Conservation (phyloP, 2,888 invertebrate species). For the Andrena chrysosceles region DNA sequence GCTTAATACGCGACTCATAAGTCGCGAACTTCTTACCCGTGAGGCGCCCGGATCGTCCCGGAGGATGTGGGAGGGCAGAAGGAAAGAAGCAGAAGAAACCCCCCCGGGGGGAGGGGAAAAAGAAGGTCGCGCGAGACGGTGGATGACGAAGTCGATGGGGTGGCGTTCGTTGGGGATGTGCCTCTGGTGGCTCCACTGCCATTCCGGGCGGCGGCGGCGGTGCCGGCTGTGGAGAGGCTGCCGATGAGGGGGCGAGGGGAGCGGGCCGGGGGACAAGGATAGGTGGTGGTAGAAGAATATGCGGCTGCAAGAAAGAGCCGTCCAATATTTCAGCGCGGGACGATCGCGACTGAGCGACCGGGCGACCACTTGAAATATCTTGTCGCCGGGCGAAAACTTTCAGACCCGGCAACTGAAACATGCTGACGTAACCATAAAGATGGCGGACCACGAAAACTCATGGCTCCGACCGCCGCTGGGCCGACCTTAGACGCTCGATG, state of each 20-base stretch:
- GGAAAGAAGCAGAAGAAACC: constrained; percentile 53
- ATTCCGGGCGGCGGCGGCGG: constrained; percentile 2
- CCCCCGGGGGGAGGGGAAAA: constrained; percentile 37
- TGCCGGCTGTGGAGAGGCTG: constrained; percentile 40
- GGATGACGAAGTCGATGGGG: constrained; percentile 66
- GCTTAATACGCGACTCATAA: constrained; percentile 82
- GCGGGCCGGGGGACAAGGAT: constrained; percentile 34
- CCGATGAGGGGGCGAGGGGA: constrained; percentile 50
- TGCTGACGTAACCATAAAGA: constrained; percentile 85
- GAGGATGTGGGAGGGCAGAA: constrained; percentile 33
- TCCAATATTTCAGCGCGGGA: constrained; percentile 84
- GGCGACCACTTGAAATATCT: constrained; percentile 85
- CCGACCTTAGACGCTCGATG: constrained; percentile 51
- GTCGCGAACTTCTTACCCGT: constrained; percentile 77
- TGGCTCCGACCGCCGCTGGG: constrained; percentile 38
- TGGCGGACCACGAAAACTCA: constrained; percentile 71
- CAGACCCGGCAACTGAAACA: constrained; percentile 83
- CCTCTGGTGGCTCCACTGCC: constrained; percentile 22
- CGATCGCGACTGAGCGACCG: constrained; percentile 78
- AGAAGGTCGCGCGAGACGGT: constrained; percentile 67
- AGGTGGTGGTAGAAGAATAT: constrained; percentile 77
- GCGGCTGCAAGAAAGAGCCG: constrained; percentile 83
- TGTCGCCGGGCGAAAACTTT: constrained; percentile 84
- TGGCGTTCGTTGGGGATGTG: constrained; percentile 33
- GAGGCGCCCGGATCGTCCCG: constrained; percentile 41